Conservation (phyloP, 2,797 vertebrate species). For the Vultur gryphus region DNA sequence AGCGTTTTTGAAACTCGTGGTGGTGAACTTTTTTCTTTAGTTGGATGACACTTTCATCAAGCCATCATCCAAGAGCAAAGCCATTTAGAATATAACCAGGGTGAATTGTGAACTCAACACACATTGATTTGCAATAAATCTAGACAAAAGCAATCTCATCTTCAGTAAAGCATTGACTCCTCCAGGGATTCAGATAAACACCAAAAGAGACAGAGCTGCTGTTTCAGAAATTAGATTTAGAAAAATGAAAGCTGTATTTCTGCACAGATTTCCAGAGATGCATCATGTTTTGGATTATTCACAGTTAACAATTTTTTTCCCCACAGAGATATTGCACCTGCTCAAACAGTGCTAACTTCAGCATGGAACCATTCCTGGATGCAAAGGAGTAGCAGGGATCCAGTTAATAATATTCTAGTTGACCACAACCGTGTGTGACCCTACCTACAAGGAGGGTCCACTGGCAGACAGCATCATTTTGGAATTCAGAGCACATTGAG, state of each 20-base stretch:
- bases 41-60: slow-evolving; percentile 7
- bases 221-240: slow-evolving; percentile 29
- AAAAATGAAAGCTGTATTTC: background rate
- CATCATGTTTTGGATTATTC: background rate
- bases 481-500: background rate
- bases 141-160: slow-evolving; percentile 32
- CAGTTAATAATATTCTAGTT: background rate
- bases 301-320: background rate
- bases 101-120: slow-evolving; percentile 17
- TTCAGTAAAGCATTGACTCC: background rate
- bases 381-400: background rate
- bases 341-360: background rate
- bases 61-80: background rate
- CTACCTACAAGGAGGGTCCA: background rate
- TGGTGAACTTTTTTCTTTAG: background rate
- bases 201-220: background rate
- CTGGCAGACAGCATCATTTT: background rate
- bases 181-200: slow-evolving; percentile 13
- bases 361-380: background rate
- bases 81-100: background rate
- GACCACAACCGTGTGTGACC: background rate
- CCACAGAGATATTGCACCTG: background rate
- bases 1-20: background rate
- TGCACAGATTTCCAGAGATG: background rate
- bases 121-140: slow-evolving; percentile 46